Base-by-base conservation (phyloP, 2,797 vertebrate genomes). In the Tragelaphus eurycerus region DNA sequence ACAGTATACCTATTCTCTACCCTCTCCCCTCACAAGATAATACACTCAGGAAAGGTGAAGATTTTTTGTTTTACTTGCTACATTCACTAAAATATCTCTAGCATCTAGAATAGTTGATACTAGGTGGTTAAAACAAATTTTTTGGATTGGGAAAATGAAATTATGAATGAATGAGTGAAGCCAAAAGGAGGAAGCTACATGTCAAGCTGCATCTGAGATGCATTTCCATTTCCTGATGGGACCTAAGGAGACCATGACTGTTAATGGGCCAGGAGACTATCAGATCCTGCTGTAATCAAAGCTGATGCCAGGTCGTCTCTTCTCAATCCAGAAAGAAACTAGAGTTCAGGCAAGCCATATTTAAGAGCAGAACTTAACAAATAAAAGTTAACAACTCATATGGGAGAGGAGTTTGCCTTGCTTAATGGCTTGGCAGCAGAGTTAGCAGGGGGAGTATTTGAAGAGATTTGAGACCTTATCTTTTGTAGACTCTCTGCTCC, bases 371-470 rank as follows among this genome's bases (percentile, higher is more conserved):
- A 55, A 34, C 82, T 76, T 89, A 89, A 97, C 94, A 97, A 96
- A 97, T 96, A 97, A 96, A 97, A 96, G 95, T 93, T 97, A 97
- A 97, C 91, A 95, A 86, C 60, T 76, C 87, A 19, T 97, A 48
- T 92, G 93, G 82, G 89, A 96, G 31, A 96, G 89, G 67, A 97
- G 89, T 95, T 97, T 97, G 92, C 90, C 90, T 95, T 93, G 92
- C 87, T 97, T 98, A 98, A 98, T 97, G 97, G 96, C 93, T 98
- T 97, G 97, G 96, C 94, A 97, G 84, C 31, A 92, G 11, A 89
- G 43, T 67, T 91, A 97, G 84, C 38, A 4, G 57, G 79, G 31
- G 89, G 43, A 96, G 43, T 95, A 29, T 97, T 89, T 97, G 86
- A 92, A 96, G 91, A 96, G 92, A 97, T 97, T 4, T 89, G 90